These are phyloP conservation scores for Drosophila quinaria DNA, from an alignment of 2,888 invertebrate species.

Conservation along the genomic window DNA sequence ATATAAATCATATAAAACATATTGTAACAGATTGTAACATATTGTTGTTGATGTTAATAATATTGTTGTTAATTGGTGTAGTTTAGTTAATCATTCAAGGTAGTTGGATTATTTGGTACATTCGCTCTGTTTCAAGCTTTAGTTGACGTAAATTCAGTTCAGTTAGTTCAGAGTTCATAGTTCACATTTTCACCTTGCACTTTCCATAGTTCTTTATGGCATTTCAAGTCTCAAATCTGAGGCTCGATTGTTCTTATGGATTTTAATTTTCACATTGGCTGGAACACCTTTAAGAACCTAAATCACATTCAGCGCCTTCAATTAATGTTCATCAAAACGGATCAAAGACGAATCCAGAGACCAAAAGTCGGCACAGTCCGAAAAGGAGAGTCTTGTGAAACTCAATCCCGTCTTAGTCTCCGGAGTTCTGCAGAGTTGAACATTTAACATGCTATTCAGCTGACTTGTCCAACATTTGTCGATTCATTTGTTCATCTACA, in stretches of 20 bases:
- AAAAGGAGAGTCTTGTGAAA: not conserved
- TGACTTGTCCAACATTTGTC: too few species aligned
- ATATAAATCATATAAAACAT: too few species aligned
- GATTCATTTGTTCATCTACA: not conserved
- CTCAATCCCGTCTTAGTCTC: constrained; percentile 11
- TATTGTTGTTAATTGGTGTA: constrained; percentile 30
- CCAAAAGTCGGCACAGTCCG: not conserved
- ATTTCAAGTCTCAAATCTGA: not conserved
- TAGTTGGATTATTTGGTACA: constrained; percentile 27
- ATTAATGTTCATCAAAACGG: not conserved
- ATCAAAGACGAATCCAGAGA: not conserved
- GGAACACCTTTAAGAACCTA: constrained; percentile 30
- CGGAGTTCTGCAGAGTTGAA: not conserved
- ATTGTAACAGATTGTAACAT: not conserved
- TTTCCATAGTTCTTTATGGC: constrained; percentile 10
- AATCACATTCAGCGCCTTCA: constrained; percentile 11
- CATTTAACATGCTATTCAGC: not conserved
- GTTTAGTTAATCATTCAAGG: constrained; percentile 39
- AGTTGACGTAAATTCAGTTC: constrained; percentile 13
- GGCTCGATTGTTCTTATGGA: not conserved
- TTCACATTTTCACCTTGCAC: constrained; percentile 25
- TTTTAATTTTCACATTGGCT: not conserved
- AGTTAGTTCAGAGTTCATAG: constrained; percentile 29
- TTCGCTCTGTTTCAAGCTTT: constrained; percentile 19
- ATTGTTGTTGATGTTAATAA: constrained; percentile 44